A percentile compares a stretch with the other conserved stretches of the same genome.
These are phyloP conservation scores for Parthenolecanium corni DNA, from an alignment of 2,888 invertebrate genomes.

Conservation along the genomic window DNA sequence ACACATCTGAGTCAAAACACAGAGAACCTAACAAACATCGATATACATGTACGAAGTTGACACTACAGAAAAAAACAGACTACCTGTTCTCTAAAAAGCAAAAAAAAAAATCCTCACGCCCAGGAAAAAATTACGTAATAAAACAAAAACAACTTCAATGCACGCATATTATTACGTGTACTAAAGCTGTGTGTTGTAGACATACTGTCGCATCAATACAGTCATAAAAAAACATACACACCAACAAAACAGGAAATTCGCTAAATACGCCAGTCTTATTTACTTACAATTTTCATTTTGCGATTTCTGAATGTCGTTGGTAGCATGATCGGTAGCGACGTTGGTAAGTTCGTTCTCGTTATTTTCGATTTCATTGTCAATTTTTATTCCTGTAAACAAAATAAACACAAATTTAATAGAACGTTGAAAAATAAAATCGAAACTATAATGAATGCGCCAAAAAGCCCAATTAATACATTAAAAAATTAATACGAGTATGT, in stretches of 20 bases:
- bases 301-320: constrained; percentile 9
- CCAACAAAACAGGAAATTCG: not conserved
- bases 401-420: not conserved
- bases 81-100: too few relatives aligned
- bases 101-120: not conserved
- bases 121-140: not conserved
- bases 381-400: constrained; percentile 20
- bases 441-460: too few relatives aligned
- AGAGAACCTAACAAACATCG: too few relatives aligned
- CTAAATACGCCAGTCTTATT: not conserved
- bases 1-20: too few relatives aligned
- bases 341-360: constrained; percentile 20
- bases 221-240: not conserved
- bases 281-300: constrained; percentile 21
- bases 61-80: too few relatives aligned
- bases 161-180: too few relatives aligned
- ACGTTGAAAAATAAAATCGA: not conserved
- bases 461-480: too few relatives aligned
- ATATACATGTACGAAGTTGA: too few relatives aligned
- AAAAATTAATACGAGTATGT: too few relatives aligned
- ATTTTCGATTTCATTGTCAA: constrained; percentile 18
- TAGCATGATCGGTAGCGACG: not conserved
- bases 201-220: not conserved
- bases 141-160: not conserved
- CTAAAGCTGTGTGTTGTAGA: too few relatives aligned